A percentile compares a stretch with the other conserved stretches of the same genome.
phyloP scores from a whole-genome alignment of 2,113 vertebrate genomes.

The Cryptomyrus ogoouensis region DNA sequence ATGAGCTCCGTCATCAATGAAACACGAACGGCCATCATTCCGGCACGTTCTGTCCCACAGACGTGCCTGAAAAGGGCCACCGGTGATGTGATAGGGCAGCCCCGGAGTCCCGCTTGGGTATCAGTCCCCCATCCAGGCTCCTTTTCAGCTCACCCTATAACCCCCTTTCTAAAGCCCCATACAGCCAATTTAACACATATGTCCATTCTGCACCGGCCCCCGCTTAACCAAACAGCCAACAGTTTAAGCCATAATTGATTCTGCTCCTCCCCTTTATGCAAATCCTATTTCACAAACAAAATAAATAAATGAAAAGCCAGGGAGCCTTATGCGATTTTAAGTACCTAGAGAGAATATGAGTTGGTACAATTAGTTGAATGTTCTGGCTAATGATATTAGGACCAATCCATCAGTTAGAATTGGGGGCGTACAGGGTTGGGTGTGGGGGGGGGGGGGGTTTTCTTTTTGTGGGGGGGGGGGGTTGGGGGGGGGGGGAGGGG shows the following conservation, averaged over 20 bases:
- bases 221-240: constrained; percentile 52
- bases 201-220: constrained; percentile 40
- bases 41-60: neutral
- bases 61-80: constrained; percentile 21
- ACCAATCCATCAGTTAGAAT: constrained; percentile 53
- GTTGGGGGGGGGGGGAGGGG: constrained; percentile 14
- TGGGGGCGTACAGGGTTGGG: constrained; percentile 35
- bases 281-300: constrained; percentile 65
- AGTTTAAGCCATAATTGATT: constrained; percentile 72
- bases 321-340: constrained; percentile 73
- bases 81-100: constrained; percentile 27
- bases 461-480: constrained; percentile 14
- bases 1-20: neutral
- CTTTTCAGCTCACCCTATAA: constrained; percentile 43
- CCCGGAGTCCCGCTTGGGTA: constrained; percentile 17
- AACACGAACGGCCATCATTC: neutral
- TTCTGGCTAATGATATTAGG: constrained; percentile 67
- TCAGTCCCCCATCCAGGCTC: constrained; percentile 36
- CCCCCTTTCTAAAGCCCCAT: constrained; percentile 38
- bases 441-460: constrained; percentile 12
- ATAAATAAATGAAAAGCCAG: constrained; percentile 46
- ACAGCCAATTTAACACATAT: constrained; percentile 51
- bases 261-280: constrained; percentile 61
- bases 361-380: constrained; percentile 68
- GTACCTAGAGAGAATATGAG: constrained; percentile 62